Conservation (phyloP, 2,113 vertebrate genomes). For the Papio anubis region DNA sequence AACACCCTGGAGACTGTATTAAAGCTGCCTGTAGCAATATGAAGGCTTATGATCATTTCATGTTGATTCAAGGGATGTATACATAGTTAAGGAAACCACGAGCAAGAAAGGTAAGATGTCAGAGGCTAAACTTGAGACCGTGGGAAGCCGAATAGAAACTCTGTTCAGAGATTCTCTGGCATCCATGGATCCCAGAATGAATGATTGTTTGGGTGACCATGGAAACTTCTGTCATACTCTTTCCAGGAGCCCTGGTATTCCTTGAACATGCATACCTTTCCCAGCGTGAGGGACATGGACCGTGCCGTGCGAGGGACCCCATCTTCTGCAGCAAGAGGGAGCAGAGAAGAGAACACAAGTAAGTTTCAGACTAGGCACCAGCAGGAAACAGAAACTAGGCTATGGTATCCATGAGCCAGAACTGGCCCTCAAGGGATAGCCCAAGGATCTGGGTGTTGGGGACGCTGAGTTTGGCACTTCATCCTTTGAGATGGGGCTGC, state of each 20-base stretch:
- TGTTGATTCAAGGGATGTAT: background rate
- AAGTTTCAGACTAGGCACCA: conserved; percentile 17
- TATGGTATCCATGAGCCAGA: background rate
- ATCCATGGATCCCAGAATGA: background rate
- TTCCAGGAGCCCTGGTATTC: background rate
- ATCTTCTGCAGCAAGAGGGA: conserved; percentile 88
- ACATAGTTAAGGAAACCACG: background rate
- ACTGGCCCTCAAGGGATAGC: background rate
- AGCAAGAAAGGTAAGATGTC: background rate
- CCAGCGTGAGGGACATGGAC: conserved; percentile 95
- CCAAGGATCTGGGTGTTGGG: background rate
- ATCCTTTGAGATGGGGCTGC: background rate
- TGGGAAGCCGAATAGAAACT: background rate
- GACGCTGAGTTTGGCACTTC: background rate
- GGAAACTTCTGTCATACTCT: background rate
- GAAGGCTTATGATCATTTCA: background rate
- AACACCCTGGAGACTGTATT: background rate
- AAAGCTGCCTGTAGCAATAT: background rate
- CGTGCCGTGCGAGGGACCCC: conserved; percentile 93
- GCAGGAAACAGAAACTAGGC: background rate
- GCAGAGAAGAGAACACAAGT: conserved; percentile 56
- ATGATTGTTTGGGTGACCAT: background rate
- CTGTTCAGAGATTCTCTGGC: background rate
- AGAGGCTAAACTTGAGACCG: background rate
- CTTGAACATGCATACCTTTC: conserved; percentile 89